A percentile compares a stretch with the other conserved stretches of the same genome.
These are phyloP conservation scores for Larimichthys polyactis DNA, from an alignment of 2,113 vertebrate genomes.

Conservation along the genomic window DNA sequence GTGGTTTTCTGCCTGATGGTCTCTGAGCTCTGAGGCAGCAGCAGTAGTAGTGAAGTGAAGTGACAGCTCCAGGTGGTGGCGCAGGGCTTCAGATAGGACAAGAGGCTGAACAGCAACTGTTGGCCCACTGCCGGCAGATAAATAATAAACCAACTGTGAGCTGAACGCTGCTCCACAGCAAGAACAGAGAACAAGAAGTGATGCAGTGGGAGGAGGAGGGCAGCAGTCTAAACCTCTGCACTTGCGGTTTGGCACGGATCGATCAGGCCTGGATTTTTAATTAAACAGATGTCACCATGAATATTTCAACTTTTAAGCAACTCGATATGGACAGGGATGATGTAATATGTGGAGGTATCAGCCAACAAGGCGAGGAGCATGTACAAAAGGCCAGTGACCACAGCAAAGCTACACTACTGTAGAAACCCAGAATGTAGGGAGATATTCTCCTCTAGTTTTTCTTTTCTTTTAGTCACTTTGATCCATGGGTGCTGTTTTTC, in stretches of 20 bases:
- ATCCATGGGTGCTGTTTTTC: neutral
- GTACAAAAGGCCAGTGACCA: constrained; percentile 43
- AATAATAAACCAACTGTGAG: constrained; percentile 84
- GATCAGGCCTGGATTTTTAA: constrained; percentile 67
- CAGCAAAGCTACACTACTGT: constrained; percentile 30
- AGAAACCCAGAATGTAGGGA: neutral
- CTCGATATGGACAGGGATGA: constrained; percentile 62
- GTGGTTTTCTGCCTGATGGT: neutral
- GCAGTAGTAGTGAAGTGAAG: constrained; percentile 49
- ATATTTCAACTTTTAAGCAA: constrained; percentile 74
- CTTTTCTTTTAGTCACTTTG: neutral
- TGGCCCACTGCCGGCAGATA: constrained; percentile 85
- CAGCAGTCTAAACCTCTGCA: constrained; percentile 59
- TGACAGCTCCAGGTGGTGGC: constrained; percentile 83
- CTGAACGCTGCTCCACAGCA: constrained; percentile 51
- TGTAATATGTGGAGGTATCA: constrained; percentile 66
- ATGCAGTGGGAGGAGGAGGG: constrained; percentile 16
- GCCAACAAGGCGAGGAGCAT: constrained; percentile 47
- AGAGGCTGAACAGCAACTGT: constrained; percentile 73
- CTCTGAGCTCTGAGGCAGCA: constrained; percentile 29
- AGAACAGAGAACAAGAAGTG: constrained; percentile 55
- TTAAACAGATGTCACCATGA: constrained; percentile 79
- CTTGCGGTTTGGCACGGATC: constrained; percentile 61
- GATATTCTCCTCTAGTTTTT: neutral
- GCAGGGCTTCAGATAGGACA: constrained; percentile 64